Conservation (phyloP, 2,797 vertebrate species). For the Myotis vivesi region DNA sequence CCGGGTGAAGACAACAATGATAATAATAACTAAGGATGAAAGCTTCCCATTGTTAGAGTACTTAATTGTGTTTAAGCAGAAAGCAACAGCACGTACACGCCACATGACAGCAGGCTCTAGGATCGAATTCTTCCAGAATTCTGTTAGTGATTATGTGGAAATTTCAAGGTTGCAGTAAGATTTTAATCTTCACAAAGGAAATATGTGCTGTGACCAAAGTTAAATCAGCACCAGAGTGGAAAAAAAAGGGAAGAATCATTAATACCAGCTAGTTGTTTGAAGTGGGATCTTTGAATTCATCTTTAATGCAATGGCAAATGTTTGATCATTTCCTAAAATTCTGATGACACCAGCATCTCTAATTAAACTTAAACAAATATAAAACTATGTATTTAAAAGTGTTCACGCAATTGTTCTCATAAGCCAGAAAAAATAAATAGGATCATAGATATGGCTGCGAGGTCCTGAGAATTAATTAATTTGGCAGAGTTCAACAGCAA, state of each 20-base stretch:
- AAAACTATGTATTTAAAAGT: not conserved
- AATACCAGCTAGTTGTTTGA: not conserved
- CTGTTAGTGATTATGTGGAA: not conserved
- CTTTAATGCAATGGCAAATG: not conserved
- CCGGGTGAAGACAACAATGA: not conserved
- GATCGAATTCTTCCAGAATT: not conserved
- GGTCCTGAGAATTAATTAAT: not conserved
- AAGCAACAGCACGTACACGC: fast-evolving
- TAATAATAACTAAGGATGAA: slow-evolving; percentile 37
- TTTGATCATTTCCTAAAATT: slow-evolving; percentile 10
- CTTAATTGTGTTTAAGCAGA: not conserved
- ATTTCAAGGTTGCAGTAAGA: slow-evolving; percentile 10
- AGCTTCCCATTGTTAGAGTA: not conserved
- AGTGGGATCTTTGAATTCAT: not conserved
- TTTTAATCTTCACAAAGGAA: slow-evolving; percentile 45
- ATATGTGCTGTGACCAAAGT: not conserved
- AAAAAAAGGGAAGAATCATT: not conserved
- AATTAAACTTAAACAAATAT: not conserved
- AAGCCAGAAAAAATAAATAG: not conserved
- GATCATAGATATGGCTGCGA: not conserved
- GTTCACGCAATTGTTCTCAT: not conserved
- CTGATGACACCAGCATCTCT: not conserved
- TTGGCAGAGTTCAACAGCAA: not conserved
- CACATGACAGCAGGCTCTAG: not conserved
- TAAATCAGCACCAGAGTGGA: not conserved